Evolutionary conservation across 2,888 invertebrate genomes (phyloP).

Genomic region (Antitype chi): DNA sequence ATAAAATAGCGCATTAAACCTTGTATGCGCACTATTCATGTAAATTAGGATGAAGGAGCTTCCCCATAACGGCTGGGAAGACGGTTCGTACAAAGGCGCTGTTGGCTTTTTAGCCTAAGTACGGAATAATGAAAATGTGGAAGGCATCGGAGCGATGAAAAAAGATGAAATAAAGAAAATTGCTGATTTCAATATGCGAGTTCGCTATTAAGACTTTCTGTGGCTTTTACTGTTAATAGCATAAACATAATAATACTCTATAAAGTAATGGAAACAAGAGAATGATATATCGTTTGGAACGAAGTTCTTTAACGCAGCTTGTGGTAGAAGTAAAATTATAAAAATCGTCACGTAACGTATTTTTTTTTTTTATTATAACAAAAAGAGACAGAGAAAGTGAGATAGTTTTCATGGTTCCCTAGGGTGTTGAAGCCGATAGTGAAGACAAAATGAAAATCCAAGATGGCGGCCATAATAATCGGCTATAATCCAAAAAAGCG

Average conservation of each 20-base stretch:
- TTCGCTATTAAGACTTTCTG: slow-evolving; percentile 51
- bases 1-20: slow-evolving; percentile 73
- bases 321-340: too few species aligned
- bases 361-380: too few species aligned
- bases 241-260: neutral
- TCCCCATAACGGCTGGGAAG: slow-evolving; percentile 71
- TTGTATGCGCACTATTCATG: slow-evolving; percentile 77
- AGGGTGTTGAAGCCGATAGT: too few species aligned
- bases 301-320: too few species aligned
- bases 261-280: neutral
- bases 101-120: slow-evolving; percentile 76
- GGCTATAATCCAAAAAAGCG: too few species aligned
- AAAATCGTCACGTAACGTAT: too few species aligned
- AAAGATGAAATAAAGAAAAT: slow-evolving; percentile 63
- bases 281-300: neutral
- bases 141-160: slow-evolving; percentile 68
- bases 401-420: too few species aligned
- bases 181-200: slow-evolving; percentile 65
- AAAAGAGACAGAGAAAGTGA: too few species aligned
- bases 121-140: slow-evolving; percentile 80
- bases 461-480: too few species aligned
- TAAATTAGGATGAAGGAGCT: slow-evolving; percentile 80
- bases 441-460: too few species aligned
- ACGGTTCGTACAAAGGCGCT: slow-evolving; percentile 79
- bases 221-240: slow-evolving; percentile 22